Conservation (phyloP, 2,888 invertebrate species). For the Athripsodes cinereus region DNA sequence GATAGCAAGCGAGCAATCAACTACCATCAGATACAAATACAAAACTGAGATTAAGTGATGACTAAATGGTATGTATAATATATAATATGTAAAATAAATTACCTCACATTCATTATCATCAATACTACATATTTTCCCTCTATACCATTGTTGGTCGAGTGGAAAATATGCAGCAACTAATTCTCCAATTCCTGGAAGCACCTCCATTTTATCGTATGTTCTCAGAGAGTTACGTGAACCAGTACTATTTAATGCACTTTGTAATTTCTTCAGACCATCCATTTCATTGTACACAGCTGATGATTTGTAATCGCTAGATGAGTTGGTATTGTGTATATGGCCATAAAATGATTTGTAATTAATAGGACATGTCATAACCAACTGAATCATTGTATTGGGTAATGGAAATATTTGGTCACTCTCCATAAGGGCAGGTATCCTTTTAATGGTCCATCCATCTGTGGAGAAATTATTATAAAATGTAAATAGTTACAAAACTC, state of each 20-base stretch:
- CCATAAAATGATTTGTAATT: conserved; percentile 41
- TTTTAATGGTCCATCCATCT: conserved; percentile 46
- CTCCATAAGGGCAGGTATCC: conserved; percentile 31
- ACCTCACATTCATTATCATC: conserved; percentile 16
- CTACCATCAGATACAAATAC: too few relatives aligned
- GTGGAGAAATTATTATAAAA: conserved; percentile 8
- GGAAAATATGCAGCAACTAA: conserved; percentile 43
- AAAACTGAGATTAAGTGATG: too few relatives aligned
- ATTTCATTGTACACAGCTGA: background rate
- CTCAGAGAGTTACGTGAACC: conserved; percentile 30
- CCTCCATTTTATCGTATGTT: conserved; percentile 31
- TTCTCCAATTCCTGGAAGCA: conserved; percentile 41
- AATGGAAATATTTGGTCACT: conserved; percentile 35
- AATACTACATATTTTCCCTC: conserved; percentile 35
- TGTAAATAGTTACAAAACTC: too few relatives aligned
- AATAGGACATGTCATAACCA: conserved; percentile 37
- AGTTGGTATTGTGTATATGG: conserved; percentile 31
- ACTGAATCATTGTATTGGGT: conserved; percentile 36
- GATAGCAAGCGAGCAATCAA: too few relatives aligned
- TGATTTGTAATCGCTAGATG: background rate
- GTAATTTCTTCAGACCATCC: conserved; percentile 31
- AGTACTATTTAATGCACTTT: conserved; percentile 42
- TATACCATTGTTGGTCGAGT: conserved; percentile 40
- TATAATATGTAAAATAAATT: too few relatives aligned
- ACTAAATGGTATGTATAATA: too few relatives aligned